Percentiles rank a stretch among this genome's conserved stretches.
phyloP scores from a whole-genome alignment of 2,113 vertebrate genomes.

The Castor canadensis region DNA sequence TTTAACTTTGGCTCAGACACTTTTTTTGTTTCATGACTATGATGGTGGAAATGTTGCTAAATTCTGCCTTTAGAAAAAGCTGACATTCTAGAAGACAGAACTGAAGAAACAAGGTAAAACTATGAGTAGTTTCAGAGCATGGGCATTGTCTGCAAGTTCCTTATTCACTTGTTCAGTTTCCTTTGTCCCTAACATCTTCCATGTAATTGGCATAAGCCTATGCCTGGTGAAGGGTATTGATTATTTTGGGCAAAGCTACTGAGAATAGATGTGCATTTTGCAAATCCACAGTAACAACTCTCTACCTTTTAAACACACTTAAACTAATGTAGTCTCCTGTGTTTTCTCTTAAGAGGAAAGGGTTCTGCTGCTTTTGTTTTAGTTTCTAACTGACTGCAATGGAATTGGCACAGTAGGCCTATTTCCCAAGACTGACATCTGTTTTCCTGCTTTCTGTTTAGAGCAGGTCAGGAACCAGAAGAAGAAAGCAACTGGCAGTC shows the following conservation, averaged over 20 bases:
- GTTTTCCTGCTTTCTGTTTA: not conserved
- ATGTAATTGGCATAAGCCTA: not conserved
- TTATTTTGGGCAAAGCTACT: not conserved
- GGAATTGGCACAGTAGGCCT: no score
- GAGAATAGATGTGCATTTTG: not conserved
- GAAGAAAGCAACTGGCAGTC: not conserved
- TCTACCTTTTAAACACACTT: not conserved
- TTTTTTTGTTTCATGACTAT: not conserved
- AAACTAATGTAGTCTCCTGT: not conserved
- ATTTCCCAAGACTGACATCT: not conserved
- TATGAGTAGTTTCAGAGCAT: not conserved
- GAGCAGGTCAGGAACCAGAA: not conserved
- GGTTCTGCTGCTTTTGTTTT: not conserved
- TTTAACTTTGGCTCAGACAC: not conserved
- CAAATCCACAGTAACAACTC: not conserved
- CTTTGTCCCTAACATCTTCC: not conserved
- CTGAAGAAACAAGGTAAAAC: not conserved
- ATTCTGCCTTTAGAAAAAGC: not conserved
- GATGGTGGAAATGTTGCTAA: no score
- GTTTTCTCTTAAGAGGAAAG: not conserved
- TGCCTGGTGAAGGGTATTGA: not conserved
- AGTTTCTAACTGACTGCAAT: not conserved
- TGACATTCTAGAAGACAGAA: not conserved
- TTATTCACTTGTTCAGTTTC: not conserved
- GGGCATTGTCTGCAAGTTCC: not conserved